A percentile compares a stretch with the other conserved stretches of the same genome.
Evolutionary conservation across 2,797 vertebrate species (phyloP).

Genomic region (Chiropotes sagulatus): DNA sequence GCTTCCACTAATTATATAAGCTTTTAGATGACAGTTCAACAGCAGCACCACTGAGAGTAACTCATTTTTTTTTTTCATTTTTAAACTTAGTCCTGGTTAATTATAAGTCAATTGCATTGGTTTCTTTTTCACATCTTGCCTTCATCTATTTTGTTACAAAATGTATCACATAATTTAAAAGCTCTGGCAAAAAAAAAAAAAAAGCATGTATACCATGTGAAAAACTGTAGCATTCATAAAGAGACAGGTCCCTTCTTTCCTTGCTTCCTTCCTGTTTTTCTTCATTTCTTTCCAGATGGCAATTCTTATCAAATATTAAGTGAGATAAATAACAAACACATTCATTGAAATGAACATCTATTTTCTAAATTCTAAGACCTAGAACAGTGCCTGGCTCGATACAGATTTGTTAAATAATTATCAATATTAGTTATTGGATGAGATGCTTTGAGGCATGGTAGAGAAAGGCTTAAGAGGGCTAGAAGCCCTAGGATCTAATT

Average conservation of each 20-base stretch:
- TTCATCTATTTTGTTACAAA: conserved; percentile 34
- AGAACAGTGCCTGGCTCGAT: not conserved
- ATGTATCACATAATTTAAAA: conserved; percentile 12
- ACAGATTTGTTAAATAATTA: conserved; percentile 29
- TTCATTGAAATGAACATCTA: not conserved
- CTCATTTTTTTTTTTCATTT: conserved; percentile 51
- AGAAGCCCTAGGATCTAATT: not conserved
- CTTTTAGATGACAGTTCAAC: conserved; percentile 63
- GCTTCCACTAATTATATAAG: conserved; percentile 77
- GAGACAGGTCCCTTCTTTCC: not conserved
- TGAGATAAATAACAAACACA: conserved; percentile 14
- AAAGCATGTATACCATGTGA: not conserved
- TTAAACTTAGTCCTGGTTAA: conserved; percentile 68
- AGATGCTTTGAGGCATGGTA: not conserved
- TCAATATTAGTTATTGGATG: not conserved
- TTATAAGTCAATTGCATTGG: conserved; percentile 61
- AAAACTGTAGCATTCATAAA: not conserved
- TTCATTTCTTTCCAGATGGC: not conserved
- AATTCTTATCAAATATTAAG: not conserved
- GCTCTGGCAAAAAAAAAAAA: not conserved
- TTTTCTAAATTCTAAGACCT: conserved; percentile 39
- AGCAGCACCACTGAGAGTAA: conserved; percentile 54
- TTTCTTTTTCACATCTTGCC: conserved; percentile 52
- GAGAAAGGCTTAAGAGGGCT: not conserved
- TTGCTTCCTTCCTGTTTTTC: not conserved